These are phyloP conservation scores for Monomorium pharaonis DNA, from an alignment of 1,140 invertebrate genomes.

Conservation along the genomic window DNA sequence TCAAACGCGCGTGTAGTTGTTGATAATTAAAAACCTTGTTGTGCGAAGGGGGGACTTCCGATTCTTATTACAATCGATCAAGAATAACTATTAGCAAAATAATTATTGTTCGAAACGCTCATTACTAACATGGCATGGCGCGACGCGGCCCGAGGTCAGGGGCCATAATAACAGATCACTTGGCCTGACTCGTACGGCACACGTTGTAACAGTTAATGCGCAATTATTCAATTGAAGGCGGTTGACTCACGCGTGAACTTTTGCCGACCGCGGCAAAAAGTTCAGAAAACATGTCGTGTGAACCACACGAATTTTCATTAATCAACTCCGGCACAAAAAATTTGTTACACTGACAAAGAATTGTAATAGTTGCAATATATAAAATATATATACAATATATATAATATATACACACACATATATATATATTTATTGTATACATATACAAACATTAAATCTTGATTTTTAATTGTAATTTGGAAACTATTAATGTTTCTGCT, in stretches of 20 bases:
- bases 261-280: constrained; percentile 46
- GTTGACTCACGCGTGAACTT: constrained; percentile 60
- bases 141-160: constrained; percentile 53
- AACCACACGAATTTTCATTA: not conserved
- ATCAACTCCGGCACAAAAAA: not conserved
- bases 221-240: constrained; percentile 73
- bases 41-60: not conserved
- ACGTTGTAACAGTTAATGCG: constrained; percentile 62
- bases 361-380: not conserved
- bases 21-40: constrained; percentile 37
- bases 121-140: constrained; percentile 27
- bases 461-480: not conserved
- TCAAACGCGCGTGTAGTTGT: not conserved
- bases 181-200: constrained; percentile 29
- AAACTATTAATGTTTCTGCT: not conserved
- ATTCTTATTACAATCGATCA: constrained; percentile 30
- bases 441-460: not conserved
- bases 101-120: constrained; percentile 59
- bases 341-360: not conserved
- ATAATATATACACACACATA: not conserved
- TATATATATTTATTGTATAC: not conserved
- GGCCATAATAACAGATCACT: constrained; percentile 66
- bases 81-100: constrained; percentile 37
- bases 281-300: constrained; percentile 48
- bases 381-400: not conserved